Evolutionary conservation across 2,113 vertebrate genomes (phyloP).

Genomic region (Heterotis niloticus): DNA sequence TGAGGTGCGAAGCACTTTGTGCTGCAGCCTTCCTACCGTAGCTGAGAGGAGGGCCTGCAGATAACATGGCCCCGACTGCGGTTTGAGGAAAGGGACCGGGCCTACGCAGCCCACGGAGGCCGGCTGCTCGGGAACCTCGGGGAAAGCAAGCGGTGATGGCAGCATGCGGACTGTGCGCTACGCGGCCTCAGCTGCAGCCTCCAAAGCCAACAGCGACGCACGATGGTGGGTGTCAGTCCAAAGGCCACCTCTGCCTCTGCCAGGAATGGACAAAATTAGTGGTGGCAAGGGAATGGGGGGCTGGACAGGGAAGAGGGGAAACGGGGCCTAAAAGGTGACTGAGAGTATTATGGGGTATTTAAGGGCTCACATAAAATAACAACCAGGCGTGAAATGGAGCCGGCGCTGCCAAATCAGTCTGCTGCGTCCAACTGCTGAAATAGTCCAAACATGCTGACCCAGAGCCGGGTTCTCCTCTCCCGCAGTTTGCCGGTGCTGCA

Average conservation of each 20-base stretch:
- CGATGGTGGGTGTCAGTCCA: constrained; percentile 28
- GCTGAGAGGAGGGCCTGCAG: constrained; percentile 10
- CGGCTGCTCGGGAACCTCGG: constrained; percentile 17
- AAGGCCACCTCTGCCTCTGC: constrained; percentile 20
- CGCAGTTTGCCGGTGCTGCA: no score
- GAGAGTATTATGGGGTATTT: constrained; percentile 32
- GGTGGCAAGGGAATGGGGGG: not conserved
- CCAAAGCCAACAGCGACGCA: constrained; percentile 42
- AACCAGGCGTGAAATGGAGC: constrained; percentile 11
- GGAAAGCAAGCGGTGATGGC: constrained; percentile 29
- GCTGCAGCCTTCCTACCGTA: not conserved
- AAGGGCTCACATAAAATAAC: constrained; percentile 18
- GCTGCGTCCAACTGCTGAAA: not conserved
- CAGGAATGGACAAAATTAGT: constrained; percentile 31
- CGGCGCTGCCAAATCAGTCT: not conserved
- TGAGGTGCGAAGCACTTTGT: no score
- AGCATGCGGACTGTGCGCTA: constrained; percentile 29
- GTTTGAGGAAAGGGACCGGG: no score
- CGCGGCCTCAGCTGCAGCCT: constrained; percentile 23
- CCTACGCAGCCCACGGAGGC: not conserved
- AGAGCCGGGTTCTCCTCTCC: no score
- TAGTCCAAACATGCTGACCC: not conserved
- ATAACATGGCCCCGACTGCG: not conserved
- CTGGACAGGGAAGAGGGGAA: not conserved
- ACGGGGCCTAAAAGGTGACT: not conserved